Evolutionary conservation across 2,113 vertebrate species (phyloP).

Genomic region (Sakesphorus luctuosus): DNA sequence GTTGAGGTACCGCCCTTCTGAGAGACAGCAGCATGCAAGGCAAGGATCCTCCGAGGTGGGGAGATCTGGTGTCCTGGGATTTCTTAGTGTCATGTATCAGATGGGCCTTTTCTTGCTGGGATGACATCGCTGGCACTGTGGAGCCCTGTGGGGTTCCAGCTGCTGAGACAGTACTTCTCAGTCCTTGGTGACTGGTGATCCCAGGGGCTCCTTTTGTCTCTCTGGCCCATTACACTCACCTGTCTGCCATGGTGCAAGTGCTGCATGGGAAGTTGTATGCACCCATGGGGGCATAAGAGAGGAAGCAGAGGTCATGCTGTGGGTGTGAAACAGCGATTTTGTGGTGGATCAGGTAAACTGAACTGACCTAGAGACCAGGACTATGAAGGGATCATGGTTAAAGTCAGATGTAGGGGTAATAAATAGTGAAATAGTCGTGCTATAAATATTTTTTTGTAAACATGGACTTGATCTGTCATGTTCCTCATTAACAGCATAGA

Average conservation of each 20-base stretch:
- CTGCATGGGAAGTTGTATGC: not conserved
- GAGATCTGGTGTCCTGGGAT: not conserved
- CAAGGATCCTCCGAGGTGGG: not conserved
- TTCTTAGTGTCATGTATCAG: not conserved
- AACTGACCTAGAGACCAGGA: not conserved
- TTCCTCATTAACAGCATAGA: not conserved
- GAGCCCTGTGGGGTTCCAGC: not conserved
- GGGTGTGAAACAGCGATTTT: not conserved
- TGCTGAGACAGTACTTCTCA: not conserved
- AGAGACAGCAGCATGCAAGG: not conserved
- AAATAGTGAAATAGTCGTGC: not conserved
- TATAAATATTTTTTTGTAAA: not conserved
- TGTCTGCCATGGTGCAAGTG: rapidly evolving
- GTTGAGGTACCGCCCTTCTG: not conserved
- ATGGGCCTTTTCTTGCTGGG: not conserved
- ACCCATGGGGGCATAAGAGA: not conserved
- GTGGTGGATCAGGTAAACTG: not conserved
- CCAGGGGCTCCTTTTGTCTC: not conserved
- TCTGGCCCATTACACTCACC: not conserved
- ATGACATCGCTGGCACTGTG: too few relatives aligned
- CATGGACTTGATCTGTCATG: not conserved
- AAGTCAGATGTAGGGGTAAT: not conserved
- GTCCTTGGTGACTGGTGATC: not conserved
- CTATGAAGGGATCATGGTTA: not conserved
- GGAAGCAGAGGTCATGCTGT: not conserved